Base-by-base conservation (phyloP, 1,140 invertebrate genomes). In the Bombus pyrosoma region DNA sequence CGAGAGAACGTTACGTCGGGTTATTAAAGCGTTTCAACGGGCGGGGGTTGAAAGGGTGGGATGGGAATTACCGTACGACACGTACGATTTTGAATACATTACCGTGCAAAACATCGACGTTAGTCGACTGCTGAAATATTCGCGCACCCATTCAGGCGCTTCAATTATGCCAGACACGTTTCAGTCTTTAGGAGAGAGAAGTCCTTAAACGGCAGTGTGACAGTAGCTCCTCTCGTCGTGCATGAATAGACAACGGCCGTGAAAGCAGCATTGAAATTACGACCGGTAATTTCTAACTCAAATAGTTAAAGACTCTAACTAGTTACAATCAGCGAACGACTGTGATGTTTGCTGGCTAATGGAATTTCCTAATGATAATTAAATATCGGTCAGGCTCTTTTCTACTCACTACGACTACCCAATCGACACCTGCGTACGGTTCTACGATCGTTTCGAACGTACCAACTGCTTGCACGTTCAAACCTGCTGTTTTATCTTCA, bases 191-290 rank as follows among this genome's bases (percentile, higher is more conserved):
- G 86, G 86, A 77, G 86, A 87, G 86, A 81, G 84, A 83, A 88
- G 85, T 91, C 91, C 91, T 93, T 92, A 89, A 82, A 84, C 86
- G 85, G 87, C 89, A 89, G 91, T 91, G 91, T 92, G 92, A 92
- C 90, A 90, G 91, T 89, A 91, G 91, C 93, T 91, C 85, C 91
- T 92, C 87, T 91, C 90, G 87, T 89, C 88, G 89, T 77, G 87
- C 88, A 80, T 93, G 92, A 94, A 93, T 93, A 90, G 92, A 91
- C 91, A 86, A 91, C 90, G 86, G 69, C 86, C 86, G 88, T 93
- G 93, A 93, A 93, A 93, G 90, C 90, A 85, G 90, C 91, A 93
- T 93, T 93, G 92, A 93, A 93, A 94, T 94, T 94, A 92, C 89
- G 79, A 87, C 86, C 89, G 91, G 86, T 92, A 92, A 93, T 91